Evolutionary conservation across 1,140 invertebrate genomes (phyloP), one percentile per base, ranked within the genome.

Genomic region (Helicoverpa armigera): DNA sequence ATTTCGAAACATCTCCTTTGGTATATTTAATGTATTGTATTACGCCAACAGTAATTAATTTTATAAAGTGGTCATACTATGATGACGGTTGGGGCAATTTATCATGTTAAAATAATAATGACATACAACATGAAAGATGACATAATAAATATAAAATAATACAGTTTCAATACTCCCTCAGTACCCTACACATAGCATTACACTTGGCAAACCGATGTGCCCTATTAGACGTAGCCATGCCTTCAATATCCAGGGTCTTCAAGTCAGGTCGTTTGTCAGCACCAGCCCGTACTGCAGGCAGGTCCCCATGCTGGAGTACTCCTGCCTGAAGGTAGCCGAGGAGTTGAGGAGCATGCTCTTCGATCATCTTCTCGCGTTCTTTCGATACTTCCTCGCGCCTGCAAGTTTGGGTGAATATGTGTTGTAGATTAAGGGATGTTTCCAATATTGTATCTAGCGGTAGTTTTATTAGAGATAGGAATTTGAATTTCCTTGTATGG

Each of bases 261-360:
- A 85, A 58, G 0, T 79, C 9, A 0, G 65, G 63, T 7, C 80
- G 56, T 3, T 54, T 43, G 3, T 60, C 60, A 1, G 82, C 82
- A 0, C 84, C 87, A 1, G 16, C 53, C 3, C 63, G 16, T 0
- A 87, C 78, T 1, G 74, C 77, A 2, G 80, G 73, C 76, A 90
- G 23, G 80, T 91, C 91, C 0, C 65, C 56, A 0, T 16, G 65
- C 10, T 54, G 31, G 0, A 94, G 9, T 5, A 89, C 88, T 1
- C 90, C 92, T 0, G 91, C 80, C 67, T 91, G 90, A 3, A 94
- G 56, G 80, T 90, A 92, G 9, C 92, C 92, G 0, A 92, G 70
- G 11, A 92, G 60, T 0, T 82, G 82, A 0, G 92, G 87, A 3
- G 83, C 91, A 75, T 94, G 91, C 16, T 91, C 87, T 14, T 83